Conservation (phyloP, 1,140 invertebrate genomes). For the Cecropterus lyciades region DNA sequence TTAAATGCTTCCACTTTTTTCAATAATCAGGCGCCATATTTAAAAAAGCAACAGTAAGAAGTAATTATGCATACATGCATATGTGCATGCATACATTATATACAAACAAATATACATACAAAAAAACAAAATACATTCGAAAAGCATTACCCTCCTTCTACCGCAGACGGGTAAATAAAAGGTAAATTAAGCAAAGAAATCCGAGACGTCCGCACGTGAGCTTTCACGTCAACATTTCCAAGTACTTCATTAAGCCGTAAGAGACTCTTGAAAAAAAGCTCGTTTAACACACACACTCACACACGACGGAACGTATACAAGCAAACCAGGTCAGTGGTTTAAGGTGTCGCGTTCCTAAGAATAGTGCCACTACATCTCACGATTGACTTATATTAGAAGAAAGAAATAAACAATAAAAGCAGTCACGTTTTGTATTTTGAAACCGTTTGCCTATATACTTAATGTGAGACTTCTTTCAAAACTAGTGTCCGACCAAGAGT, state of each 20-base stretch:
- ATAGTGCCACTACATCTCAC: slow-evolving; percentile 10
- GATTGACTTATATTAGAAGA: background rate
- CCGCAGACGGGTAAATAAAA: no score
- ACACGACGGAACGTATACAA: slow-evolving; percentile 3
- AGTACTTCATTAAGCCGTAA: slow-evolving; percentile 25
- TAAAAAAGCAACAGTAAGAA: no score
- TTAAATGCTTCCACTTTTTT: no score
- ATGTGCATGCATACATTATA: no score
- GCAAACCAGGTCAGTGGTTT: slow-evolving; percentile 28
- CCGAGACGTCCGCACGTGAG: background rate
- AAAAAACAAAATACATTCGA: no score
- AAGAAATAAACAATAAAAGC: background rate
- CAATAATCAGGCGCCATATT: no score
- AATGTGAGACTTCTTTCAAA: no score
- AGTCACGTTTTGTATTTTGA: background rate
- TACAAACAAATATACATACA: no score
- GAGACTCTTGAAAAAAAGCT: slow-evolving; percentile 25
- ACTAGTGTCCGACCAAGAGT: no score
- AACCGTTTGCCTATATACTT: no score
- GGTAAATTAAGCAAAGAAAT: slow-evolving; percentile 4
- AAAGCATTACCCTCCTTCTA: no score
- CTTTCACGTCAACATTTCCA: slow-evolving; percentile 9
- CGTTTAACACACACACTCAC: slow-evolving; percentile 18
- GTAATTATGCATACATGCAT: no score
- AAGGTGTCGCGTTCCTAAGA: slow-evolving; percentile 24